Base-by-base conservation (phyloP, 2,113 vertebrate genomes). In the Panurus biarmicus region DNA sequence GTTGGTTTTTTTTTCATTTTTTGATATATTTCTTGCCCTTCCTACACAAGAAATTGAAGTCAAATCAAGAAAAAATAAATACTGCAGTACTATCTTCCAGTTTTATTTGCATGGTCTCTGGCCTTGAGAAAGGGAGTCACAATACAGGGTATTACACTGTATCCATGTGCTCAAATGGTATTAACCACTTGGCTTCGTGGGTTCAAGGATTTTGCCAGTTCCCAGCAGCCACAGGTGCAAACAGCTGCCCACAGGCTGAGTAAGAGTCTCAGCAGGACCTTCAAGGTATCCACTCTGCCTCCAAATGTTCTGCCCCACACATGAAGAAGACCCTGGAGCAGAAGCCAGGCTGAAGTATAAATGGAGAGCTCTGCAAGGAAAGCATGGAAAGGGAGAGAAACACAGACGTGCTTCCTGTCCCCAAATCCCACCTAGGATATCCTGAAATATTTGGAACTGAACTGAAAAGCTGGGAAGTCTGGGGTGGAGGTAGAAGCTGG, bases 291-390 rank as follows among this genome's bases (percentile, higher is more conserved):
- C 5, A 3, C 10, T 70, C 11, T 57, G 26, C 45, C 17, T 81
- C 56, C 45, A 36, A 8, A 51, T 1, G 0, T 1, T 3, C 36
- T 35, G 19, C 5, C 8, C 5, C 14, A 18, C 15, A 6, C 17
- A 5, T 1, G 2, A 19, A 31, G 33, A 53, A 44, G 22, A 36
- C 31, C 8, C 9, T 40, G 33, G 33, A 64, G 33, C 21, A 76
- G 48, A 79, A 35, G 7, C 60, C 47, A 33, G 16, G 44, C 35
- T 75, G 42, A 51, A 60, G 12, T 31, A 7, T 24, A 57, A 65
- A 42, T 10, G 10, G 15, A 50, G 10, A 45, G 4, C 17, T 16
- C 42, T 36, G 25, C 5, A 16, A 21, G 1, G 2, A 54, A 53
- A 58, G 21, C 0, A 0, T 33, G 21, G 40, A 62, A 71, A 24